Conservation (phyloP, 2,888 invertebrate genomes). For the Acrobasis repandana region DNA sequence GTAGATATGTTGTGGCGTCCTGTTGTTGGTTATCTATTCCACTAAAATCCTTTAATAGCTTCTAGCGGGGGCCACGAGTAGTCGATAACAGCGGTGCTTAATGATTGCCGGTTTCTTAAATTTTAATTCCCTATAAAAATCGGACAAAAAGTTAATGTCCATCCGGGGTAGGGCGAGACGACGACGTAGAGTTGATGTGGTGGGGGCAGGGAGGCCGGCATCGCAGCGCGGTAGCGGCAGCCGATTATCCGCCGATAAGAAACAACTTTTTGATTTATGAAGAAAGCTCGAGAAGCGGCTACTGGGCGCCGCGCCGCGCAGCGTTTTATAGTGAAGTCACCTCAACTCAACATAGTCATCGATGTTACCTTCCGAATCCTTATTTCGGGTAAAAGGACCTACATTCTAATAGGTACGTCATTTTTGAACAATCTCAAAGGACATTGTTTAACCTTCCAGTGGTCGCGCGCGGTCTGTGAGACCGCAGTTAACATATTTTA, state of each 20-base stretch:
- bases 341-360: slow-evolving; percentile 22
- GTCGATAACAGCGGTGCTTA: slow-evolving; percentile 47
- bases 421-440: no score
- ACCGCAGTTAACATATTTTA: no score
- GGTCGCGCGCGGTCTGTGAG: no score
- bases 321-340: slow-evolving; percentile 54
- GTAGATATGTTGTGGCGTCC: slow-evolving; percentile 34
- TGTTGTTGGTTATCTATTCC: slow-evolving; percentile 49
- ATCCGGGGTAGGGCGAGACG: slow-evolving; percentile 46
- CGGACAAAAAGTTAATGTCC: slow-evolving; percentile 67
- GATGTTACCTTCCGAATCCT: slow-evolving; percentile 16
- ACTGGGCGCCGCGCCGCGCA: slow-evolving; percentile 67
- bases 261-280: slow-evolving; percentile 82
- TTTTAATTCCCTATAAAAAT: slow-evolving; percentile 63
- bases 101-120: slow-evolving; percentile 60
- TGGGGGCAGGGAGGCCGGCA: slow-evolving; percentile 37
- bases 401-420: no score
- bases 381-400: no score
- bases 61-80: slow-evolving; percentile 48
- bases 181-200: slow-evolving; percentile 31
- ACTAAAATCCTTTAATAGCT: slow-evolving; percentile 62
- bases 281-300: slow-evolving; percentile 73
- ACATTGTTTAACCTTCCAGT: no score
- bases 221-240: slow-evolving; percentile 69
- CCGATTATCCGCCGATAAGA: slow-evolving; percentile 79